Evolutionary conservation across 2,888 invertebrate species (phyloP).

Genomic region (Drosophila monieri): DNA sequence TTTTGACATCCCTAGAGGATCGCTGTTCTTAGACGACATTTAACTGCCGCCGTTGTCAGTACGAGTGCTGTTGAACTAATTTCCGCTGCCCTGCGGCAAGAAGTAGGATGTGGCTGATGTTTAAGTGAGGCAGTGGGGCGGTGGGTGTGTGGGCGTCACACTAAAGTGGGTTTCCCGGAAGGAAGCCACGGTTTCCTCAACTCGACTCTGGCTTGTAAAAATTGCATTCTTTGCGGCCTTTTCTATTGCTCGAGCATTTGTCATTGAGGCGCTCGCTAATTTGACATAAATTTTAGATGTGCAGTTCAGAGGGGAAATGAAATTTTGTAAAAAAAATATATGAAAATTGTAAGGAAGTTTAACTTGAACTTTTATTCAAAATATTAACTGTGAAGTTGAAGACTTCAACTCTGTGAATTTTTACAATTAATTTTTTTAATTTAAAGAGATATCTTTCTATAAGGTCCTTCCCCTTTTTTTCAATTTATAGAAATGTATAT

Average conservation of each 20-base stretch:
- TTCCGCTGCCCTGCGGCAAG: constrained; percentile 53
- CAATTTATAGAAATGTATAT: no score
- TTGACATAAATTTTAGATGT: constrained; percentile 69
- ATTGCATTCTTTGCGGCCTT: constrained; percentile 40
- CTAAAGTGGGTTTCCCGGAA: constrained; percentile 33
- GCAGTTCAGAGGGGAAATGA: constrained; percentile 30
- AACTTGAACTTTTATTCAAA: neutral
- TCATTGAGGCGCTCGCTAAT: constrained; percentile 69
- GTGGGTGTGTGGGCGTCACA: constrained; percentile 3
- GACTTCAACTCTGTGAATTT: neutral
- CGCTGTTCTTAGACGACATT: constrained; percentile 52
- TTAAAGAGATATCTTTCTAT: no score
- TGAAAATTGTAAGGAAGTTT: neutral
- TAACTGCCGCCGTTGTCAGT: constrained; percentile 64
- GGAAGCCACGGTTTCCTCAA: constrained; percentile 39
- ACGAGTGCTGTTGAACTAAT: constrained; percentile 71
- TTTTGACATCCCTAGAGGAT: constrained; percentile 22
- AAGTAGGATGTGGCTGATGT: constrained; percentile 8
- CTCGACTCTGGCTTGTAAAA: constrained; percentile 34
- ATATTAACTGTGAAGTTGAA: neutral
- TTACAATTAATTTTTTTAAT: no score
- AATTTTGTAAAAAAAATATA: constrained; percentile 6
- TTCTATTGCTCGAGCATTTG: constrained; percentile 55
- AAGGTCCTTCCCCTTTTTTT: no score
- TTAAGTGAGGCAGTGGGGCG: constrained; percentile 1